These are phyloP conservation scores for Cactoblastis cactorum DNA, from an alignment of 2,888 invertebrate genomes.

Conservation along the genomic window DNA sequence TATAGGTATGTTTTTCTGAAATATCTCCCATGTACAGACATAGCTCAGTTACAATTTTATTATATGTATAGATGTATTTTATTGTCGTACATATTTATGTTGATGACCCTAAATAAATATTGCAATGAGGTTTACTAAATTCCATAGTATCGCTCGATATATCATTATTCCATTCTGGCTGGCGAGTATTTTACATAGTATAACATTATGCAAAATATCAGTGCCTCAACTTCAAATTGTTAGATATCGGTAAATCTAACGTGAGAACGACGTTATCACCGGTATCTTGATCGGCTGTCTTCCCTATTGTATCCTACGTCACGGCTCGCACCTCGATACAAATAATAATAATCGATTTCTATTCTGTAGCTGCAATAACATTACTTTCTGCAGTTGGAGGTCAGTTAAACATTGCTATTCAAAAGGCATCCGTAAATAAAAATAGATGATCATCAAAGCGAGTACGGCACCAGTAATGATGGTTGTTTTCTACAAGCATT, in stretches of 20 bases:
- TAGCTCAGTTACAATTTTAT: too few relatives aligned
- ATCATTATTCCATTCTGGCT: too few relatives aligned
- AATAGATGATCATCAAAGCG: conserved; percentile 43
- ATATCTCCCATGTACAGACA: too few relatives aligned
- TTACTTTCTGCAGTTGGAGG: conserved; percentile 47
- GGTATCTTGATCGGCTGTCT: conserved; percentile 55
- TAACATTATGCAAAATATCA: too few relatives aligned
- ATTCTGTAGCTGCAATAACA: not conserved
- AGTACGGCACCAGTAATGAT: conserved; percentile 50
- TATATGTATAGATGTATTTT: too few relatives aligned
- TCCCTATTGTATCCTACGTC: conserved; percentile 25
- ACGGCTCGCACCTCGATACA: not conserved
- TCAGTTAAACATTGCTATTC: conserved; percentile 48
- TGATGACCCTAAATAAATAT: too few relatives aligned
- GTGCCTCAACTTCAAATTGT: too few relatives aligned
- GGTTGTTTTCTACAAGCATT: conserved; percentile 58
- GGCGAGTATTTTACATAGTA: too few relatives aligned
- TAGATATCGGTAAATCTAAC: conserved; percentile 34
- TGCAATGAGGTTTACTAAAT: too few relatives aligned
- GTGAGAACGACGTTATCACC: conserved; percentile 34
- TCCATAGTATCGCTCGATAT: too few relatives aligned
- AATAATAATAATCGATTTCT: not conserved
- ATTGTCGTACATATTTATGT: too few relatives aligned
- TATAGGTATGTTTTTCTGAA: too few relatives aligned
- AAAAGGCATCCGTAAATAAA: conserved; percentile 47